Evolutionary conservation across 2,888 invertebrate species (phyloP).

Genomic region (Chrysina gloriosa): DNA sequence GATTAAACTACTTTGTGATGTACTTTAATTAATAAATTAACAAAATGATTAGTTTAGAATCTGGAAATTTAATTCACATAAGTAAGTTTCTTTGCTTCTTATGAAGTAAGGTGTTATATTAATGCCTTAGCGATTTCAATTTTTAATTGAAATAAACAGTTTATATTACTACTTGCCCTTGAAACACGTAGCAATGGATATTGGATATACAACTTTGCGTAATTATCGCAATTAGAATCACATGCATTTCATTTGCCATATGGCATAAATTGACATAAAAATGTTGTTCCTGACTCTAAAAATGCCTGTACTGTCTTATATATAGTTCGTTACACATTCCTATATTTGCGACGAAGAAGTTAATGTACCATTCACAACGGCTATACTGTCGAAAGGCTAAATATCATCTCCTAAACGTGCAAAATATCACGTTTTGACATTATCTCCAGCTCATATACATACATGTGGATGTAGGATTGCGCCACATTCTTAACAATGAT

Average conservation of each 20-base stretch:
- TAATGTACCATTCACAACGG: constrained; percentile 15
- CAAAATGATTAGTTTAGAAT: too few relatives aligned
- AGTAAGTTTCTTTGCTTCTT: too few relatives aligned
- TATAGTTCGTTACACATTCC: not conserved
- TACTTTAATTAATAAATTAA: too few relatives aligned
- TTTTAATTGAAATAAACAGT: too few relatives aligned
- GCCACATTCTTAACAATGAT: not conserved
- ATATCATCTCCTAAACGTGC: not conserved
- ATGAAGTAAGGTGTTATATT: too few relatives aligned
- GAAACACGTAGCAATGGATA: not conserved
- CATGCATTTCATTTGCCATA: not conserved
- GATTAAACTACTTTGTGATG: too few relatives aligned
- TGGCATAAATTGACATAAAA: not conserved
- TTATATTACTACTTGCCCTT: not conserved
- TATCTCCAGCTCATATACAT: not conserved
- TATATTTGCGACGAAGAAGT: not conserved
- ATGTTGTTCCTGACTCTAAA: not conserved
- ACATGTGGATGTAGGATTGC: not conserved
- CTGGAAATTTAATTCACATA: too few relatives aligned
- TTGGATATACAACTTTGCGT: not conserved
- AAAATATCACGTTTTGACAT: not conserved
- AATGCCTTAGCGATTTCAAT: too few relatives aligned
- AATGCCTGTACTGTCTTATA: not conserved
- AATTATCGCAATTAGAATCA: constrained; percentile 2
- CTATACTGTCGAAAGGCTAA: not conserved